These are phyloP conservation scores for Chaitophorus viminalis DNA, from an alignment of 2,888 invertebrate species.

Conservation along the genomic window DNA sequence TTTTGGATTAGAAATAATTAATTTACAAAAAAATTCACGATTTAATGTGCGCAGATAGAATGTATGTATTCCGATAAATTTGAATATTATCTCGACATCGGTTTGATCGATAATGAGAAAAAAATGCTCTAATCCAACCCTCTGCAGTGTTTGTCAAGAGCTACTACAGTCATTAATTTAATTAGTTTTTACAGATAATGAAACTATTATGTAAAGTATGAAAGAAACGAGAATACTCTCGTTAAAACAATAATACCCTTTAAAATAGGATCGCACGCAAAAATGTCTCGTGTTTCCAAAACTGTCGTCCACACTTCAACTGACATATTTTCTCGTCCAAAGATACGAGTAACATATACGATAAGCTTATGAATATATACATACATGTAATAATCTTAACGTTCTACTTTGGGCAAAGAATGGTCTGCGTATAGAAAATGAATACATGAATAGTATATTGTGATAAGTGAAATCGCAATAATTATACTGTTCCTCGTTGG, in stretches of 20 bases:
- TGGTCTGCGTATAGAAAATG: not conserved
- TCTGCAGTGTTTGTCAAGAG: not conserved
- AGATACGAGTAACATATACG: not conserved
- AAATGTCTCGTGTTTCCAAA: not conserved
- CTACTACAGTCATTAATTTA: not conserved
- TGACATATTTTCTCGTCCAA: not conserved
- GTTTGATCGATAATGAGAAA: not conserved
- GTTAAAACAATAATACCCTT: not conserved
- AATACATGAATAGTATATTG: not conserved
- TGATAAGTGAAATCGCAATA: not conserved
- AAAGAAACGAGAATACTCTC: not conserved
- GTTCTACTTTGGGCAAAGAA: not conserved
- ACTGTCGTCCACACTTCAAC: not conserved
- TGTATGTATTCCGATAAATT: too few species aligned
- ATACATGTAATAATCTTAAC: too few species aligned
- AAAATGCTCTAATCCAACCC: not conserved
- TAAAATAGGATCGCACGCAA: not conserved
- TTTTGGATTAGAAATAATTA: too few species aligned
- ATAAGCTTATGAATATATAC: not conserved
- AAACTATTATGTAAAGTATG: not conserved
- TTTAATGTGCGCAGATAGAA: too few species aligned
- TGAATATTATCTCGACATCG: too few species aligned
- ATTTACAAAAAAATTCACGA: too few species aligned
- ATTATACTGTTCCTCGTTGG: not conserved
- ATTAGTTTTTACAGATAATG: constrained; percentile 7